Base-by-base conservation (phyloP, 2,888 invertebrate species). In the Cloeon dipterum region DNA sequence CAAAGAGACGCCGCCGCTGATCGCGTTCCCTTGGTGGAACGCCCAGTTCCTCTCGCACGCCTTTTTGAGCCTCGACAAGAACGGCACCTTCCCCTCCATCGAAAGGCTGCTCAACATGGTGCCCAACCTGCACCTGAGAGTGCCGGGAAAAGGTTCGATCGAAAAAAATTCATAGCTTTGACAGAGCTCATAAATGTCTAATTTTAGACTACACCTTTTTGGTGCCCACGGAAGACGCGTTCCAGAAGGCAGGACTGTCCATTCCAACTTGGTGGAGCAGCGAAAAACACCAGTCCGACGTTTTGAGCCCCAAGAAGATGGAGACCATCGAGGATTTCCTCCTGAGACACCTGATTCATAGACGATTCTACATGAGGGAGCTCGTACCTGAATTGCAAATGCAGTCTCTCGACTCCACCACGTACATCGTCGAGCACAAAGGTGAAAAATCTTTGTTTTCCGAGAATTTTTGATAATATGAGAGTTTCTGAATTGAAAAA, bases 161-260 rank as follows among this genome's bases (percentile, higher is more conserved):
- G n/a, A 35, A 16, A 5, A 7, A 14, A 1, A 7, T 7, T 21
- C 3, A 2, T 14, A 5, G 3, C 14, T 11, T 13, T 11, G 11
- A n/a, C n/a, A n/a, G n/a, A n/a, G n/a, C n/a, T n/a, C n/a, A n/a
- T n/a, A n/a, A n/a, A n/a, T n/a, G n/a, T n/a, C n/a, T n/a, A n/a
- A n/a, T 44, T 45, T 5, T 41, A 50, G 68, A 67, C 41, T 70
- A 70, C 51, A 74, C 75, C 1, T 66, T 75, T 49, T 71, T 75
- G 51, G 74, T 74, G 34, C 75, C 74, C 5, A 67, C 63, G 5
- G 72, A 75, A 52, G 61, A 59, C 23, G 74, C 74, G 2, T 74
- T 75, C 49, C 63, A 65, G 44, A 58, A 62, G 42, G 50, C 68
- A n/a, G 68, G 70, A 10, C 57, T 66, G 41, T 65, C 63, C 13